Evolutionary conservation across 1,140 invertebrate species (phyloP), one percentile per base, ranked within the genome.

Genomic region (Drosophila nannoptera): DNA sequence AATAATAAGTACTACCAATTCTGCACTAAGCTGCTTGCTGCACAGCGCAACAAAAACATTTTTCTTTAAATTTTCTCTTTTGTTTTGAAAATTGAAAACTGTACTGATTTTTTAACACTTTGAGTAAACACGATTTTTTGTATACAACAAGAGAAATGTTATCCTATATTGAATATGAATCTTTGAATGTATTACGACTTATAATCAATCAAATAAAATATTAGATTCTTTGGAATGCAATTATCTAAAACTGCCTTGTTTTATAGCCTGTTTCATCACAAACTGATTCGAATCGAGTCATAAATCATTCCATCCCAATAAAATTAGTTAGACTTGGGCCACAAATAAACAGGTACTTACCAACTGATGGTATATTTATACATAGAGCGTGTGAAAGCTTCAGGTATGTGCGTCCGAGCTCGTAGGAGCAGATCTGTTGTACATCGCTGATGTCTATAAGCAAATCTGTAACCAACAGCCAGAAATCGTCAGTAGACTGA

Each of bases 371-470:
- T 81, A 98, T 95, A 77, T 96, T 98, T 74, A 99, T 97, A 86
- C 94, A 97, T 5, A 99, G 90, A 38, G 96, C 95, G 81, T 96
- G 92, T 0, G 97, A 95, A 35, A 99, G 91, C 86, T 94, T 94
- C 58, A 98, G 91, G 86, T 98, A 99, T 6, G 97, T 98, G 55
- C 96, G 93, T 54, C 98, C 98, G 16, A 99, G 90, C 90, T 97
- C 96, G 88, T 98, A 98, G 43, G 99, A 97, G 91, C 97, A 98
- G 69, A 98, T 96, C 92, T 98, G 94, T 31, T 99, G 93, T 33
- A 97, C 94, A 91, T 99, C 98, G 91, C 97, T 98, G 43, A 99
- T 98, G 90, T 99, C 98, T 75, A 99, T 96, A n/a, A 99, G 91
- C 90, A 98, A 93, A 93, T 98, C 95, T 97, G 87, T 22, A 65